Base-by-base conservation (phyloP, 2,797 vertebrate species). In the Gambelia wislizenii region DNA sequence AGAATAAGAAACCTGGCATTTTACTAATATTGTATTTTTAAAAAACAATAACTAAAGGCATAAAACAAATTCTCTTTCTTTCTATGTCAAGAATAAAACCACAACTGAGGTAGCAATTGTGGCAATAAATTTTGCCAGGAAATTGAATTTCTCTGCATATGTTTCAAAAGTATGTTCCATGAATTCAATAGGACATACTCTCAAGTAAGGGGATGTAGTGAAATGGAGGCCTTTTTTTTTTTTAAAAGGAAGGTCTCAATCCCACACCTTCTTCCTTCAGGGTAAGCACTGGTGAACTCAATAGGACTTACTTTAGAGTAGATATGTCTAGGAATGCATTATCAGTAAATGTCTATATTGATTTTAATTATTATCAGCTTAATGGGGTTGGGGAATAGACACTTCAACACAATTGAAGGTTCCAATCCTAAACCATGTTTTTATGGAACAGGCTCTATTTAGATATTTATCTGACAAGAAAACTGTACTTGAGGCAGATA, bases 301-400 rank as follows among this genome's bases (percentile, higher is more conserved):
- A 7, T 59, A 74, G n/a, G 6, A 59, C 2, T 85, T 84, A 39
- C 49, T 72, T 83, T 36, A 30, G 7, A 30, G 69, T 16, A 56
- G 67, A 18, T 10, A 33, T 77, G 27, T 49, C 44, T 30, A 84
- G 69, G 39, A 54, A 27, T 74, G 69, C 47, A 84, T 30, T 36
- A 18, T 18, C 12, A 20, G 9, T 27, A 78, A 16, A 47, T 56
- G 7, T 42, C 9, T 77, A 70, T 1, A 30, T 87, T 39, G 12
- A 89, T 88, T 10, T 84, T 0, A 64, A 72, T 74, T 44, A 56
- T 0, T 1, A 44, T 70, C 16, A 70, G 22, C 39, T 2, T 0
- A 1, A 76, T 70, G 61, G 18, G 0, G 54, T 0, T 0, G 2
- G 25, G 8, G 9, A 61, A 25, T 64, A 27, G 64, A 72, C 4